Conservation (phyloP, 2,888 invertebrate genomes). For the Luperina nickerlii region DNA sequence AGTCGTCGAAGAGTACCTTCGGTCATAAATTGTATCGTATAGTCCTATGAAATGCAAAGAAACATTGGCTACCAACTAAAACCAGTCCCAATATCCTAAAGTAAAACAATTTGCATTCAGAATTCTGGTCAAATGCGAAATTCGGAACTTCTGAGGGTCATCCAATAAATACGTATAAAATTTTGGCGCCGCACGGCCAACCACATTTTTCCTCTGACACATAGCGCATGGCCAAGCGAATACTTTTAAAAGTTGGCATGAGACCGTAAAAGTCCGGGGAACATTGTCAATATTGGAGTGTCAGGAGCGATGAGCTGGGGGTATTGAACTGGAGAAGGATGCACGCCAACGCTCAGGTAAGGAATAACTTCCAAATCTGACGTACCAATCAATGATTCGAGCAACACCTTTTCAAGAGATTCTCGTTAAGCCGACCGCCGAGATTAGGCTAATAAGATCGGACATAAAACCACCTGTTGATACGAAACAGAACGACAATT, state of each 20-base stretch:
- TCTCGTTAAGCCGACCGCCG: constrained; percentile 22
- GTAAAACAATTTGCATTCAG: constrained; percentile 56
- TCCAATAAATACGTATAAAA: constrained; percentile 57
- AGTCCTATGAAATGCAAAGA: constrained; percentile 33
- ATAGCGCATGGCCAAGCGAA: constrained; percentile 62
- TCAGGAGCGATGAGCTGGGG: constrained; percentile 69
- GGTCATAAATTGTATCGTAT: constrained; percentile 17
- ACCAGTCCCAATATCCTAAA: constrained; percentile 46
- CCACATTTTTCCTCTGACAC: constrained; percentile 63
- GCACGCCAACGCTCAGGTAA: constrained; percentile 74
- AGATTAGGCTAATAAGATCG: constrained; percentile 41
- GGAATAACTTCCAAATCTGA: constrained; percentile 66
- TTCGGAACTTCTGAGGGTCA: constrained; percentile 55
- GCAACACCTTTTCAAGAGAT: constrained; percentile 55
- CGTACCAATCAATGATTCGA: constrained; percentile 59
- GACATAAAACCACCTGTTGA: constrained; percentile 36
- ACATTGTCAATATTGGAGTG: constrained; percentile 80
- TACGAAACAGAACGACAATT: constrained; percentile 37
- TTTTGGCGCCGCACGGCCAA: constrained; percentile 53
- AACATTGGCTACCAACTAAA: constrained; percentile 43
- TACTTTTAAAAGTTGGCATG: constrained; percentile 68
- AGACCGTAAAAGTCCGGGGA: constrained; percentile 75
- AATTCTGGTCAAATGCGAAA: constrained; percentile 51
- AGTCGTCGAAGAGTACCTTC: constrained; percentile 1
- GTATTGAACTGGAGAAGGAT: constrained; percentile 78